Evolutionary conservation across 1,140 invertebrate species (phyloP).

Genomic region (Pinna nobilis): DNA sequence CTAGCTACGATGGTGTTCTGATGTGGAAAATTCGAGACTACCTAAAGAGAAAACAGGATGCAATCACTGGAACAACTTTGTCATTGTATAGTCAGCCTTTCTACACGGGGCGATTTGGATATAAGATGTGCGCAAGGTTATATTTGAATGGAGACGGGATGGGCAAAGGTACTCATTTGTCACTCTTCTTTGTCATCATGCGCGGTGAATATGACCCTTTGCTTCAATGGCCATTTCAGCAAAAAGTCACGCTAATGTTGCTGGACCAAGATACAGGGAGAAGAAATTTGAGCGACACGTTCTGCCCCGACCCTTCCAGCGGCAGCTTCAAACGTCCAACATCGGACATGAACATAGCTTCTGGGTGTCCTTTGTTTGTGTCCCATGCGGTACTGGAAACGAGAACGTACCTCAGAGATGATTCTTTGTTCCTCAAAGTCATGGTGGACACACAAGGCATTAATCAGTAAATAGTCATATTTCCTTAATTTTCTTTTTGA

Average conservation of each 20-base stretch:
- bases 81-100: conserved; percentile 71
- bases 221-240: conserved; percentile 69
- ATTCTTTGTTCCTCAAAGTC: conserved; percentile 64
- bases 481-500: too few relatives aligned
- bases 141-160: conserved; percentile 71
- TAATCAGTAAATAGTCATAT: too few relatives aligned
- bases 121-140: conserved; percentile 69
- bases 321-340: conserved; percentile 59
- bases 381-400: conserved; percentile 47
- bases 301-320: conserved; percentile 60
- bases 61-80: conserved; percentile 52
- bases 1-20: conserved; percentile 58
- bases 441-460: conserved; percentile 49
- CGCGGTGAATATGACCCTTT: conserved; percentile 65
- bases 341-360: conserved; percentile 67
- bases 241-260: conserved; percentile 64
- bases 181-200: conserved; percentile 71
- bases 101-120: conserved; percentile 65
- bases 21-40: conserved; percentile 67
- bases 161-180: conserved; percentile 64
- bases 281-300: conserved; percentile 59
- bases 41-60: conserved; percentile 53
- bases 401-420: conserved; percentile 58
- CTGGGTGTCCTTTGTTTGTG: conserved; percentile 66
- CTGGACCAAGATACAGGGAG: conserved; percentile 60